Evolutionary conservation across 2,888 invertebrate genomes (phyloP).

Genomic region (Syritta pipiens): DNA sequence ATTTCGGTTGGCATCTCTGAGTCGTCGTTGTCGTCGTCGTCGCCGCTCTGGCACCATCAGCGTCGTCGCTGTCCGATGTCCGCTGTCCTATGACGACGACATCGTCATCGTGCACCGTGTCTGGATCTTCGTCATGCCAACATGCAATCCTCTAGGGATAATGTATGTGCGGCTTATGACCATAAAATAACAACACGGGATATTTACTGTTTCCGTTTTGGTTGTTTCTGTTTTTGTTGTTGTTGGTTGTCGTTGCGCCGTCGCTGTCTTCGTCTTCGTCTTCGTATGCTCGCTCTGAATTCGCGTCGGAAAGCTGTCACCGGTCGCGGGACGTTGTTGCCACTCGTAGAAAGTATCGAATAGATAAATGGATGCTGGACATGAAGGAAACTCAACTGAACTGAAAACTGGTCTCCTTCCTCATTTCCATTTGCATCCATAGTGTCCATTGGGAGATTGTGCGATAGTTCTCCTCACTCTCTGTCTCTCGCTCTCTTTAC

Average conservation of each 20-base stretch:
- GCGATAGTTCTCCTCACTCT: too few relatives aligned
- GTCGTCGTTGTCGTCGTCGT: conserved; percentile 45
- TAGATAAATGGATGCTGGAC: conserved; percentile 32
- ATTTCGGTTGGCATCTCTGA: background rate
- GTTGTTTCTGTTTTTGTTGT: background rate
- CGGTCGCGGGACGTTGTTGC: background rate
- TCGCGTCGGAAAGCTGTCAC: conserved; percentile 23
- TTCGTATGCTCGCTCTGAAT: conserved; percentile 47
- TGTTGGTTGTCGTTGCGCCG: conserved; percentile 5
- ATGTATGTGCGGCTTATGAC: conserved; percentile 66
- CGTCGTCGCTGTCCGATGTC: conserved; percentile 41
- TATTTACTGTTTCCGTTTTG: conserved; percentile 67
- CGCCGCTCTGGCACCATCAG: conserved; percentile 68
- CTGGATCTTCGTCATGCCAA: conserved; percentile 35
- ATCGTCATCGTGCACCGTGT: conserved; percentile 14
- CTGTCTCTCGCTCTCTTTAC: too few relatives aligned
- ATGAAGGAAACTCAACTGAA: background rate
- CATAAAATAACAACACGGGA: conserved; percentile 68
- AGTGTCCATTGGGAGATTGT: conserved; percentile 28
- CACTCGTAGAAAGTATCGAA: conserved; percentile 49
- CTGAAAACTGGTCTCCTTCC: conserved; percentile 24
- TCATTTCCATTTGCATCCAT: conserved; percentile 9
- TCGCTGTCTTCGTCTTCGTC: too few relatives aligned
- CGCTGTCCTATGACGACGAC: conserved; percentile 23
- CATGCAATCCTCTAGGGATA: conserved; percentile 60